Percentiles rank a stretch among this genome's conserved stretches.
These are phyloP conservation scores for Apteryx mantelli DNA, from an alignment of 2,113 vertebrate genomes.

Conservation along the genomic window DNA sequence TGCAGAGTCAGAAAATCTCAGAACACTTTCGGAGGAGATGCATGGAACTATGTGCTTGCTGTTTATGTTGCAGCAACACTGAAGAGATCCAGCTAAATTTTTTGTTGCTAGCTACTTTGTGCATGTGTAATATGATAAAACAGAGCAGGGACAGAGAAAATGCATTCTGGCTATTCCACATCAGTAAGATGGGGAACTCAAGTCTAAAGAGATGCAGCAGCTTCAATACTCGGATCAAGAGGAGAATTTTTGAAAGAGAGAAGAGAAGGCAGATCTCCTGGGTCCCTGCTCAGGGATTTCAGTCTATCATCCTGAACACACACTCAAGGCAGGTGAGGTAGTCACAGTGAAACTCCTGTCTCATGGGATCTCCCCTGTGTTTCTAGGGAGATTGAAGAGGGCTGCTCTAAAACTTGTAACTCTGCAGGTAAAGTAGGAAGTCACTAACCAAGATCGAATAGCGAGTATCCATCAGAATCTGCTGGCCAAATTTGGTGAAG, in stretches of 20 bases:
- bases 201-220: accelerated
- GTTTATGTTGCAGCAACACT: neutral
- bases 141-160: neutral
- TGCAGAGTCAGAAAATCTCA: neutral
- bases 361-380: accelerated
- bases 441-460: neutral
- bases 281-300: neutral
- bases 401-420: neutral
- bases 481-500: neutral
- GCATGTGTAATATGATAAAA: neutral
- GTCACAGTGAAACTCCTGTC: neutral
- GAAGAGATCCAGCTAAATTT: neutral
- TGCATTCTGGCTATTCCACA: neutral
- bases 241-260: neutral
- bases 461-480: neutral
- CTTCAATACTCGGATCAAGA: neutral
- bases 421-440: neutral
- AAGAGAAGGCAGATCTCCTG: neutral
- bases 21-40: neutral
- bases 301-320: neutral
- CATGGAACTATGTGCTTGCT: neutral
- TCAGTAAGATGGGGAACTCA: neutral
- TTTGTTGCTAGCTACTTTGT: neutral
- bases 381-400: neutral
- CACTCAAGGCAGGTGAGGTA: neutral